These are phyloP conservation scores for Eupithecia insigniata DNA, from an alignment of 2,888 invertebrate species.

Conservation along the genomic window DNA sequence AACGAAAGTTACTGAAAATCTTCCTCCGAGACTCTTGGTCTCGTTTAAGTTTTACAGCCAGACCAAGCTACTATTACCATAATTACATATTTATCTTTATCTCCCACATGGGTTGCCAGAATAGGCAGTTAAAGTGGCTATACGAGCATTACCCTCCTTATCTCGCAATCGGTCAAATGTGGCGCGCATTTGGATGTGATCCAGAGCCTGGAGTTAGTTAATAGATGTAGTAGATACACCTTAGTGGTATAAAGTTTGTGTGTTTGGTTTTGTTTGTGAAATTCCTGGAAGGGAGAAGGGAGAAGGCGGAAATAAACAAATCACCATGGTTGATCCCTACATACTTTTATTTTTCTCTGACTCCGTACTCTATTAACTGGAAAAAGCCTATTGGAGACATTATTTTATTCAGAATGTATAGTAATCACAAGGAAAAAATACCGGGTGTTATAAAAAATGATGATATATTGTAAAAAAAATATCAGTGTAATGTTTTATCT, in stretches of 20 bases:
- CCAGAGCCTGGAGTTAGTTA: background rate
- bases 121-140: conserved; percentile 14
- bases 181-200: conserved; percentile 19
- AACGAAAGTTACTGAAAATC: background rate
- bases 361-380: too few relatives aligned
- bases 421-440: too few relatives aligned
- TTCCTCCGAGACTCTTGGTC: background rate
- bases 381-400: too few relatives aligned
- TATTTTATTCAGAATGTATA: too few relatives aligned
- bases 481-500: too few relatives aligned
- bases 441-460: too few relatives aligned
- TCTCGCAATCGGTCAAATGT: conserved; percentile 20
- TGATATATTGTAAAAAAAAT: too few relatives aligned
- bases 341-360: too few relatives aligned
- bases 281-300: background rate
- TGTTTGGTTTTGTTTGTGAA: background rate
- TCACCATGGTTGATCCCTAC: too few relatives aligned
- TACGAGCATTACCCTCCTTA: conserved; percentile 19
- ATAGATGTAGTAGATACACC: background rate
- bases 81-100: background rate
- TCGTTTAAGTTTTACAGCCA: background rate
- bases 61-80: background rate
- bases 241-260: background rate
- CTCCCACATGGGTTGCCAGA: background rate
- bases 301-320: background rate